Base-by-base conservation (phyloP, 1,140 invertebrate species). In the Drosophila kepulauana region DNA sequence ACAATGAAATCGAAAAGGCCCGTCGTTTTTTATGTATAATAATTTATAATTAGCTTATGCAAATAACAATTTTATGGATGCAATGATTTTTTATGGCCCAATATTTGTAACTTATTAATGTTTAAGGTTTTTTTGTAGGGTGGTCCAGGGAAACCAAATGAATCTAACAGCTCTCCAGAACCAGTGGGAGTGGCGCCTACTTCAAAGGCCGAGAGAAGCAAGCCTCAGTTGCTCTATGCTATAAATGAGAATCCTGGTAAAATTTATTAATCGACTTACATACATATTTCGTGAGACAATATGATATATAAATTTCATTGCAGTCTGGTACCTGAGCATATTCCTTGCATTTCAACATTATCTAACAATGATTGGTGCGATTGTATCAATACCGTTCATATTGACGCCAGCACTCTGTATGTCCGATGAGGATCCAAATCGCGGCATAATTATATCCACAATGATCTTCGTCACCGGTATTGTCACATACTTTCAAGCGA, bases 381-480 rank as follows among this genome's bases (percentile, higher is more conserved):
- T 97, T 30, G 96, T 98, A 0, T 95, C 96, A 1, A 97, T 97
- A 67, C 97, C 97, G 0, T 97, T 98, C 75, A 95, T 98, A 46
- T 91, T 98, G 43, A 96, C 96, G 11, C 96, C 96, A 1, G 95
- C 95, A 0, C 93, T 98, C 1, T 98, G 97, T 91, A 97, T 98
- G 95, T 94, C 94, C 1, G 95, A 96, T 67, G 94, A 96, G 45
- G 96, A 97, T 92, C 96, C 96, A 0, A 95, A 96, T n/a, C 93
- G 95, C 49, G 96, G 95, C 71, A 94, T 97, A 81, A 96, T 98
- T 20, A 97, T 98, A 66, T 97, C 96, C 0, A 98, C 97, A 0
- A 97, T 97, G 94, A 97, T 98, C 62, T 97, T 98, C 82, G 96
- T 98, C 3, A 97, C 97, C 25, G 97, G 97, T 10, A 91, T 98